These are phyloP conservation scores for Epicampocera succincta DNA, from an alignment of 2,888 invertebrate species.

Conservation along the genomic window DNA sequence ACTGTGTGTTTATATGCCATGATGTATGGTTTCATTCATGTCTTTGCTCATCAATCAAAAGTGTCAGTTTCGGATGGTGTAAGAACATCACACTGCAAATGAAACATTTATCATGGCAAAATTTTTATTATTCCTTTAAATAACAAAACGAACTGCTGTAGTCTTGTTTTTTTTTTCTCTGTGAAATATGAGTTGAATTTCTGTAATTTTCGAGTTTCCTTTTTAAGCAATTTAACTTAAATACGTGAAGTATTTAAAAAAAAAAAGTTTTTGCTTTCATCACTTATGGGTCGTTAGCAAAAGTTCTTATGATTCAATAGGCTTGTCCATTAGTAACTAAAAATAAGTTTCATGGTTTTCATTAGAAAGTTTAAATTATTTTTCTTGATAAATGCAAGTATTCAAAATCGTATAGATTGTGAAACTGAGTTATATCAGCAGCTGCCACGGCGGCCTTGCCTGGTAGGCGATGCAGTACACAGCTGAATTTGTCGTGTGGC, in stretches of 20 bases:
- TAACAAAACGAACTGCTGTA: not conserved
- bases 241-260: not conserved
- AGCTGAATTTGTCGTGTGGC: too few relatives aligned
- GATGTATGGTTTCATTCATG: conserved; percentile 64
- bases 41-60: conserved; percentile 64
- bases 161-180: conserved; percentile 29
- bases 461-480: too few relatives aligned
- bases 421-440: too few relatives aligned
- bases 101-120: conserved; percentile 56
- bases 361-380: too few relatives aligned
- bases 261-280: not conserved
- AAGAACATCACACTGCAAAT: conserved; percentile 41
- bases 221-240: not conserved
- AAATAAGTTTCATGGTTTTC: too few relatives aligned
- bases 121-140: conserved; percentile 18
- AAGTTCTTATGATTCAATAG: too few relatives aligned
- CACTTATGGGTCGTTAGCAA: not conserved
- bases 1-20: conserved; percentile 20
- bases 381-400: too few relatives aligned
- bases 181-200: conserved; percentile 23
- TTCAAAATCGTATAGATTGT: too few relatives aligned
- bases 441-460: too few relatives aligned
- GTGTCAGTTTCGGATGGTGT: conserved; percentile 64
- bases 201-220: not conserved
- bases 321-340: too few relatives aligned